These are phyloP conservation scores for Polypterus senegalus DNA, from an alignment of 2,113 vertebrate species.

Conservation along the genomic window DNA sequence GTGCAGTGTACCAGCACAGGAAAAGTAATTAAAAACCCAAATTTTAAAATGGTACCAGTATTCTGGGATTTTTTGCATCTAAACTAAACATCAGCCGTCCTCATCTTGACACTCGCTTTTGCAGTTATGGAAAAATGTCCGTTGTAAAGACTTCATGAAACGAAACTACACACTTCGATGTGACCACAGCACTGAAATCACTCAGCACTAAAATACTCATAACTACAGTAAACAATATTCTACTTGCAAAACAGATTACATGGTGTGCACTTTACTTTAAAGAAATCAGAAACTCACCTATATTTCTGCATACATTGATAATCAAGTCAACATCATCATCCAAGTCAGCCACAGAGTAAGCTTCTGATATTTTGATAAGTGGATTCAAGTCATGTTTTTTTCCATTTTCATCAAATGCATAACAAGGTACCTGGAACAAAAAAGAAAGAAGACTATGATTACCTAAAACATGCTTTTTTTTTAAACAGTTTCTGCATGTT, in stretches of 20 bases:
- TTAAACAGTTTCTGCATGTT: too few species aligned
- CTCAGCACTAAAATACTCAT: not conserved
- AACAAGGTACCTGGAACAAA: conserved; percentile 75
- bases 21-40: too few species aligned
- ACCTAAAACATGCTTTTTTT: too few species aligned
- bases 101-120: not conserved
- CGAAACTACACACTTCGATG: not conserved
- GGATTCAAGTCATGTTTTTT: conserved; percentile 86
- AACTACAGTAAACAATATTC: not conserved
- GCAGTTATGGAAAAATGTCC: not conserved
- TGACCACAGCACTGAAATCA: not conserved
- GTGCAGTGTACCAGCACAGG: too few species aligned
- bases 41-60: too few species aligned
- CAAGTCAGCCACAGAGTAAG: conserved; percentile 79
- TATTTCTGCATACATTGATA: conserved; percentile 85
- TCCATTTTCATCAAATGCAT: conserved; percentile 56
- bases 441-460: not conserved
- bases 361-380: conserved; percentile 63
- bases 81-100: too few species aligned
- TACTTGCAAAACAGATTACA: not conserved
- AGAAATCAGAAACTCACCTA: conserved; percentile 44
- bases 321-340: conserved; percentile 61
- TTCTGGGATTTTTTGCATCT: too few species aligned
- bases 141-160: too few species aligned
- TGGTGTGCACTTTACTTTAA: not conserved